Base-by-base conservation (phyloP, 1,140 invertebrate genomes). In the Zaprionus taronus region DNA sequence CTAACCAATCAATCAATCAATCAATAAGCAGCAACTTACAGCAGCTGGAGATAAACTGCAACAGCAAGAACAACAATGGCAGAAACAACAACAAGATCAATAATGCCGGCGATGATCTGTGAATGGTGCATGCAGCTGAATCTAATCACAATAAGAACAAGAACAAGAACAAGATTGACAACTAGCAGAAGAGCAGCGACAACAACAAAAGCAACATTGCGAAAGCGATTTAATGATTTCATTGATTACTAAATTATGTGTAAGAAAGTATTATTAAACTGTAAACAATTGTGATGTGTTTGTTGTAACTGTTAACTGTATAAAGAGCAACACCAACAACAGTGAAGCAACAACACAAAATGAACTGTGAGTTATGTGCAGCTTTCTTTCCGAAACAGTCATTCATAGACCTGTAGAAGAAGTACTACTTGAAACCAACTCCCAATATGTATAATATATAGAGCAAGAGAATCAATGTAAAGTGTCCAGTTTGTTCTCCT, bases 191-290 rank as follows among this genome's bases (percentile, higher is more conserved):
- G 67, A 77, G 53, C 53, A 75, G 60, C 73, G 65, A 76, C 47
- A 55, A 22, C 44, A 61, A 15, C 69, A 72, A 36, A 34, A 53
- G 58, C 67, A 72, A 66, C 65, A 69, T 64, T 22, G 71, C 57
- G 58, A 79, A 64, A 61, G 57, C 67, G 83, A 76, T 80, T 78
- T 83, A 80, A 86, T 83, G 66, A 80, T 77, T 77, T 78, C 80
- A 83, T 89, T 83, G 77, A 79, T 81, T 73, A 63, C 69, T 69
- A 80, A 90, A 84, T 89, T 84, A 90, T 81, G 72, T 89, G 85
- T 89, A 89, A 89, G 81, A 77, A 89, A 89, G 84, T 89, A 89
- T 89, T 89, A 89, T 90, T 89, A 89, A 89, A 89, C 66, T 90
- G 84, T 89, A 90, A 89, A 90, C 41, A 90, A 79, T 79, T 89